Base-by-base conservation (phyloP, 64 coral and sea anemone species). In the Trachythela sp. region DNA sequence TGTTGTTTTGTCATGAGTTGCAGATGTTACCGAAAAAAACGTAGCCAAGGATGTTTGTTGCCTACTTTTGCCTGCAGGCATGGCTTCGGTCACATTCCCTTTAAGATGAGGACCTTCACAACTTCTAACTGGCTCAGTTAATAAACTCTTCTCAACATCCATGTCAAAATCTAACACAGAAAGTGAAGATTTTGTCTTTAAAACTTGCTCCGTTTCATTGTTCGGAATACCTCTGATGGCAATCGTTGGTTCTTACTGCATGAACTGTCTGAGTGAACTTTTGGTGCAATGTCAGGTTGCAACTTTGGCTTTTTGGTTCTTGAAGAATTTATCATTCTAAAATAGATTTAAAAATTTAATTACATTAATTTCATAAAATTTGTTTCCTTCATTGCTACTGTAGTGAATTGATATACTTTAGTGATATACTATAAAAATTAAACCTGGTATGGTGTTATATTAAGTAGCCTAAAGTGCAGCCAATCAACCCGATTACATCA, bases 231-330 rank as follows among this genome's bases (percentile, higher is more conserved):
- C 9, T 32, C 2, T 77, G 64, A 9, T 70, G 64, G 64, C 64
- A 70, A 70, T 70, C 8, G 24, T 70, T 70, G 64, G 64, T 22
- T 70, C 24, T 8, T 70, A 70, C 64, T 70, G 64, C 20, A 70
- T 70, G 64, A 70, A 70, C 24, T 70, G 64, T 70, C 64, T 70
- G 64, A 70, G 64, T 70, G 64, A 70, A 70, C 64, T 9, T 70
- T 70, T 70, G 64, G 64, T 70, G 64, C 20, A 70, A 70, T 70
- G 64, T 70, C 64, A 70, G 64, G 8, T 70, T 70, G 64, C 24
- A 70, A 32, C 64, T 70, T 70, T 70, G 64, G 64, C 64, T 22
- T 70, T 70, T 70, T 70, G 64, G 5, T 70, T 70, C 30, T 70
- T 70, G 64, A 70, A 9, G 64, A 70, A 70, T 70, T 70, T 70